Conservation (phyloP, 2,888 invertebrate species). For the Cephus pygmeus region DNA sequence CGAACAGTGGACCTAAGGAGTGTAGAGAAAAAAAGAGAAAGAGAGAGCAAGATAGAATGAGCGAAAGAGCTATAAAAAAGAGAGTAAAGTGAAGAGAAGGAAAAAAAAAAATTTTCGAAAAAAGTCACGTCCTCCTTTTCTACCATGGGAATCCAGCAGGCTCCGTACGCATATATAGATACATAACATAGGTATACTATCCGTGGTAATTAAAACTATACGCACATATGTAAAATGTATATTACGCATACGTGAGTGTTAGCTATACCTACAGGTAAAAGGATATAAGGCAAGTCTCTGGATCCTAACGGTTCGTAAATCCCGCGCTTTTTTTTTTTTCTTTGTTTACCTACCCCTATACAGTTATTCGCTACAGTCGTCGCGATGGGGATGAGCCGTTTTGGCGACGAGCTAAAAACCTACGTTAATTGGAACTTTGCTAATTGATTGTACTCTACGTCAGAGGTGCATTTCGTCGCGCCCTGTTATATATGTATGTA, state of each 20-base stretch:
- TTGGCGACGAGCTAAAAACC: conserved; percentile 34
- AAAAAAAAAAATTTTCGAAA: background rate
- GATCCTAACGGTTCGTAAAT: conserved; percentile 19
- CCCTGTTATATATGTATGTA: conserved; percentile 23
- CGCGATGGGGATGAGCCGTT: conserved; percentile 11
- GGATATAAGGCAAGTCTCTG: conserved; percentile 26
- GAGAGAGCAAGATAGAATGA: background rate
- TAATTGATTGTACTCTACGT: conserved; percentile 63
- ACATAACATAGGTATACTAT: background rate
- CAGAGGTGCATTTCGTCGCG: conserved; percentile 52
- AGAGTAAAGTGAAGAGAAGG: background rate
- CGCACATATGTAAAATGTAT: background rate
- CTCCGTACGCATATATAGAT: background rate
- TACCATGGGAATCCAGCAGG: background rate
- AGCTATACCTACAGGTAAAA: background rate
- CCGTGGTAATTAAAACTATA: background rate
- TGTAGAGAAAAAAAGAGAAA: background rate
- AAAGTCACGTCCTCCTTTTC: no score
- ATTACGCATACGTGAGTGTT: background rate
- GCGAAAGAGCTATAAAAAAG: background rate
- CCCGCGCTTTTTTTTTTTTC: background rate
- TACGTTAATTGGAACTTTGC: conserved; percentile 56
- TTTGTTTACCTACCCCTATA: background rate
- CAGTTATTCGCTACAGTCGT: background rate
- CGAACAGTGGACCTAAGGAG: background rate